Base-by-base conservation (phyloP, 2,888 invertebrate genomes). In the Pemphredon lugubris region DNA sequence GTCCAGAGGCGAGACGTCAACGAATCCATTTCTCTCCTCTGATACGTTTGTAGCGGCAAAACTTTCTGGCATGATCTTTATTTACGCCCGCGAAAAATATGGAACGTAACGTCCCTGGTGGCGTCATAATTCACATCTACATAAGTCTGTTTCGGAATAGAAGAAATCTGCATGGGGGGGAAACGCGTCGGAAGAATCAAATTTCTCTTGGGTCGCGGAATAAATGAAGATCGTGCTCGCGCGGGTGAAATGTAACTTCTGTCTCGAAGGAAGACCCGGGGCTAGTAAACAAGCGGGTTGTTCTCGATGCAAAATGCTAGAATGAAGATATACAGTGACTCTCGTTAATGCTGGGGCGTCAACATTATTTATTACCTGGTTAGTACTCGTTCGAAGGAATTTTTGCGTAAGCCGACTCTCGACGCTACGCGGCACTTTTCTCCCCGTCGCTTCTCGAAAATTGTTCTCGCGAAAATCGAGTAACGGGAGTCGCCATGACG, bases 61-160 rank as follows among this genome's bases (percentile, higher is more conserved):
- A 61, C 67, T 71, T 68, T 63, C 34, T 21, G 53, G 50, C 61
- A 34, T 72, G 68, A 77, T 77, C 75, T 77, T 77, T 75, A 77
- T 77, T 77, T 72, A 71, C 54, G 55, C 13, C 37, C 34, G 45
- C 42, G 58, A 60, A 32, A 58, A 71, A 76, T 71, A 73, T 53
- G 64, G 66, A 59, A 68, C 55, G 11, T 18, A 18, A 13, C 44
- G 55, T 67, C 50, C 60, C 70, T 20, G 60, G 20, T 59, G 51
- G 47, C 23, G 51, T 57, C 65, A 57, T 69, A 69, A 76, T 63
- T 76, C 73, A 76, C 61, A 57, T 55, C 48, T 42, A 40, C 40
- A 55, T 60, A 66, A 59, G 57, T 59, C 40, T 26, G 64, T 55
- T 53, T 34, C 54, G 30, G 23, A 34, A 40, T 13, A 42, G 40